These are phyloP conservation scores for Thunnus albacares DNA, from an alignment of 2,797 vertebrate genomes.

Conservation along the genomic window DNA sequence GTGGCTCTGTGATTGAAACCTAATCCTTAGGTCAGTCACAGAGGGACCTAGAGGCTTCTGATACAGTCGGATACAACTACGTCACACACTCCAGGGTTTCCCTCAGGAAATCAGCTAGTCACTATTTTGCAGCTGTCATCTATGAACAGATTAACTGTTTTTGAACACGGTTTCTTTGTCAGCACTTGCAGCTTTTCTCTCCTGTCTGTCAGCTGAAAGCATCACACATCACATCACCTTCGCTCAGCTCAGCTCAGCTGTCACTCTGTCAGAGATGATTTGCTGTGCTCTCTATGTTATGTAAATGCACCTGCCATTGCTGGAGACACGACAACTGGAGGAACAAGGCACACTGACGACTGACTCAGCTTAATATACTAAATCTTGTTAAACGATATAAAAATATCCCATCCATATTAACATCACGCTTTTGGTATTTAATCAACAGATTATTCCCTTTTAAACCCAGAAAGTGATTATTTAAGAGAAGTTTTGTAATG, in stretches of 20 bases:
- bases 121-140: conserved; percentile 29
- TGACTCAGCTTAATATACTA: neutral
- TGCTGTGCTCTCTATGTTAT: conserved; percentile 1
- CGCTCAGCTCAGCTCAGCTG: too few relatives aligned
- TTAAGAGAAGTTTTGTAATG: too few relatives aligned
- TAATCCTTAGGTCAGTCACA: conserved; percentile 47
- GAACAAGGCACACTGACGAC: neutral
- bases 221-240: neutral
- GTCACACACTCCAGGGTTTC: conserved; percentile 38
- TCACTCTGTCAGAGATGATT: conserved; percentile 12
- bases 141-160: conserved; percentile 10
- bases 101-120: conserved; percentile 14
- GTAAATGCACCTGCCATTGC: conserved; percentile 8
- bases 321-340: neutral
- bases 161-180: neutral
- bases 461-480: too few relatives aligned
- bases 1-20: conserved; percentile 53
- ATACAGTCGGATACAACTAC: conserved; percentile 14
- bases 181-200: neutral
- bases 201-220: neutral
- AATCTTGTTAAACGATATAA: neutral
- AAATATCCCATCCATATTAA: neutral
- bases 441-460: too few relatives aligned
- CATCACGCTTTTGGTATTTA: too few relatives aligned
- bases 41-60: conserved; percentile 30